Conservation (phyloP, 2,888 invertebrate genomes). For the Rhagophthalmus giganteus region DNA sequence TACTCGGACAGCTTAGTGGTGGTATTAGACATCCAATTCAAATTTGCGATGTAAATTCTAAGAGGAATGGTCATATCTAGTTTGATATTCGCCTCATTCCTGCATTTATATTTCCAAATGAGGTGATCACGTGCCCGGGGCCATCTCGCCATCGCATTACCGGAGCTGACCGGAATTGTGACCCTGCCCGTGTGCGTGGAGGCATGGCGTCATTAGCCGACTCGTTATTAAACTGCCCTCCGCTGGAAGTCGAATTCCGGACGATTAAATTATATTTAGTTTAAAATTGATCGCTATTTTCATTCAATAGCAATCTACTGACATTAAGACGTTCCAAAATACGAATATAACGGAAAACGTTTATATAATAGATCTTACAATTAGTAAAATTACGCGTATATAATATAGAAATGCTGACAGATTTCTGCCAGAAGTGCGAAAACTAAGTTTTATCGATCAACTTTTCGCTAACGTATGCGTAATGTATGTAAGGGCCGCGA, state of each 20-base stretch:
- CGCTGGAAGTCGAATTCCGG: constrained; percentile 30
- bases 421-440: too few relatives aligned
- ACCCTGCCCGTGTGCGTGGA: constrained; percentile 34
- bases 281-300: constrained; percentile 29
- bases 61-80: constrained; percentile 32
- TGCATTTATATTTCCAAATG: constrained; percentile 38
- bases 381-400: too few relatives aligned
- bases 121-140: constrained; percentile 39
- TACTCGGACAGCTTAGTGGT: constrained; percentile 28
- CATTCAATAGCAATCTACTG: constrained; percentile 6
- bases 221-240: constrained; percentile 34
- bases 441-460: too few relatives aligned
- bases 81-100: constrained; percentile 37
- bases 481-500: too few relatives aligned
- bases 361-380: too few relatives aligned
- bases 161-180: constrained; percentile 39
- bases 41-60: constrained; percentile 32
- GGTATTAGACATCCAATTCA: constrained; percentile 26
- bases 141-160: constrained; percentile 38
- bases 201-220: constrained; percentile 37
- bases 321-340: background rate
- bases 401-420: too few relatives aligned
- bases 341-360: background rate
- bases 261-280: constrained; percentile 30
- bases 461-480: too few relatives aligned